These are phyloP conservation scores for Drosophila ambigua DNA, from an alignment of 1,140 invertebrate species.

Conservation along the genomic window DNA sequence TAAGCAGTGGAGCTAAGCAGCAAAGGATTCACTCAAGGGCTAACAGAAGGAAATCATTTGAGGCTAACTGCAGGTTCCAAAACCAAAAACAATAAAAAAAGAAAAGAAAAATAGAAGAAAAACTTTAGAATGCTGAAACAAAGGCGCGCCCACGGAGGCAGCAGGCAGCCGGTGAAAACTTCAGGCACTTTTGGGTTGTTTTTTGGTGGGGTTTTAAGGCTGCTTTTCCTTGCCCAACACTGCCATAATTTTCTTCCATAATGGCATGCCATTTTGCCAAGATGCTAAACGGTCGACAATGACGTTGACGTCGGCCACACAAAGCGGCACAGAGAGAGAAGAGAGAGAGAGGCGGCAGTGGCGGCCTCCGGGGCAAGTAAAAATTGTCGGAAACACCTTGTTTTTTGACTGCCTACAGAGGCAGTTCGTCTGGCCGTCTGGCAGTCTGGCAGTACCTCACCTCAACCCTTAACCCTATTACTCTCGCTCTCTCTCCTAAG, in stretches of 20 bases:
- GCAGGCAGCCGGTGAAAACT: too few relatives aligned
- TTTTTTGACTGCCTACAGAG: slow-evolving; percentile 53
- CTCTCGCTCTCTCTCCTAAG: slow-evolving; percentile 13
- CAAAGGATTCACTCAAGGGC: slow-evolving; percentile 20
- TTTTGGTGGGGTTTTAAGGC: too few relatives aligned
- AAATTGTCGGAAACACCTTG: slow-evolving; percentile 67
- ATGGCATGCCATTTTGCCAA: slow-evolving; percentile 35
- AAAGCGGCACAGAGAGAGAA: too few relatives aligned
- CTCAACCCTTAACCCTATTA: not conserved
- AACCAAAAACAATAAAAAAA: not conserved
- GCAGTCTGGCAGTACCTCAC: too few relatives aligned
- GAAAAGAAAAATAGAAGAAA: too few relatives aligned
- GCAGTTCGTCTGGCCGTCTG: not conserved
- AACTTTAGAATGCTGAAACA: too few relatives aligned
- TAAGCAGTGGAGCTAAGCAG: slow-evolving; percentile 13
- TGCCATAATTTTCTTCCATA: too few relatives aligned
- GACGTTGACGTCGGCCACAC: slow-evolving; percentile 40
- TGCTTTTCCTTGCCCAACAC: too few relatives aligned
- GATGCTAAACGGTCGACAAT: slow-evolving; percentile 51
- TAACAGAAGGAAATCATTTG: slow-evolving; percentile 35
- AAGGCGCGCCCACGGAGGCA: too few relatives aligned
- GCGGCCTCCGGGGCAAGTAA: slow-evolving; percentile 26
- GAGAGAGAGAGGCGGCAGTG: too few relatives aligned
- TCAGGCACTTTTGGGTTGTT: too few relatives aligned
- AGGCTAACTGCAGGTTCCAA: slow-evolving; percentile 38